Base-by-base conservation (phyloP, 1,140 invertebrate species). In the Drosophila ercepeae region DNA sequence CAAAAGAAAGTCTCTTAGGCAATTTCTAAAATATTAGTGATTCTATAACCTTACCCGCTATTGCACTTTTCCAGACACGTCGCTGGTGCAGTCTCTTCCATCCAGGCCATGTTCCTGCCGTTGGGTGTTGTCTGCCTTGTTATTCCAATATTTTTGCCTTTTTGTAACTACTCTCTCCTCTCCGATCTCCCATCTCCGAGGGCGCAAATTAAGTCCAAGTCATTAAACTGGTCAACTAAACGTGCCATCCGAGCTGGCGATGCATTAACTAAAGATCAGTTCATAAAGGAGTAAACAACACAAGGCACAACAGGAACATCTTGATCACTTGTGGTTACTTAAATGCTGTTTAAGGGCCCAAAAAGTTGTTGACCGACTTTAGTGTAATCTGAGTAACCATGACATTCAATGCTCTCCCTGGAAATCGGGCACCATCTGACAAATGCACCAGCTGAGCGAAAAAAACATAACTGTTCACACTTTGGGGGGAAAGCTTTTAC, bases 351-450 rank as follows among this genome's bases (percentile, higher is more conserved):
- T 53, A 75, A 49, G 60, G 55, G 59, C 53, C 72, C 41, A 63
- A 75, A 63, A 75, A 88, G 82, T 69, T 88, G 82, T 86, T 86
- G 82, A 86, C 82, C 82, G 82, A 86, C 69, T 88, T 86, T 78
- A 41, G 42, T 82, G 81, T 86, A 88, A 86, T 64, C 63, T 46
- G 81, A 86, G 63, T 57, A 59, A 46, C 52, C 19, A 49, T 76
- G 82, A 86, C 74, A 84, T 70, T 76, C 61, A 86, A 84, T 81
- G 76, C 81, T 41, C 48, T 63, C 21, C 18, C 19, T 44, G 48
- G 73, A 59, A 73, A 78, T 36, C 52, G 54, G 19, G 50, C 61
- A 72, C 67, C 53, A 57, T 42, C 63, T 34, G 46, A 67, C 41
- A 53, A 50, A 78, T 60, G 60, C 60, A 55, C 45, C 69, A 83